Base-by-base conservation (phyloP, 1,140 invertebrate species). In the Mercenaria mercenaria region DNA sequence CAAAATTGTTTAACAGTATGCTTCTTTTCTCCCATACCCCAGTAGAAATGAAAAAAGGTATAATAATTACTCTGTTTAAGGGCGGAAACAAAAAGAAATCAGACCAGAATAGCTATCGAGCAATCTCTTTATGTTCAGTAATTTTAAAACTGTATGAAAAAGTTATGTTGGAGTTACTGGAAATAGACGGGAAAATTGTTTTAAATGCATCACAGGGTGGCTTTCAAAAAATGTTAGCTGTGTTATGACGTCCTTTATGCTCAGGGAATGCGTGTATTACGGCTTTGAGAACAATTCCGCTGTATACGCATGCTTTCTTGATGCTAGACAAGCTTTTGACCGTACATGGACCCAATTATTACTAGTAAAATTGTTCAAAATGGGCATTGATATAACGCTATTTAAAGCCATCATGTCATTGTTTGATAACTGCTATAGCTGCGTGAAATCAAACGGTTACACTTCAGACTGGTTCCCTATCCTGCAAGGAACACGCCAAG, bases 251-350 rank as follows among this genome's bases (percentile, higher is more conserved):
- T n/a, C n/a, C n/a, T n/a, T n/a, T n/a, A n/a, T n/a, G n/a, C n/a
- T n/a, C n/a, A n/a, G n/a, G n/a, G n/a, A n/a, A n/a, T n/a, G n/a
- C n/a, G n/a, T n/a, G n/a, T n/a, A n/a, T n/a, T n/a, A n/a, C n/a
- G n/a, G n/a, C n/a, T n/a, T 20, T 18, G 69, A 72, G 29, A 34
- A 72, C 15, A 11, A n/a, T 6, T 29, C 69, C 10, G 13, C 13
- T 20, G 3, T 72, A 10, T 72, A 72, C 29, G 69, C 69, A 13
- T 72, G 69, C 34, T 72, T 72, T 72, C 69, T 72, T 8, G 69
- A 72, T 37, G 69, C 69, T 8, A 72, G 23, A 67, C 61, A 67
- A 34, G 61, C 61, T 6, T 8, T 67, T 23, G 61, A 67, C 61
- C 8, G 32, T 10, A 8, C 6, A 6, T 72, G 69, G n/a, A n/a